Evolutionary conservation across 2,797 vertebrate genomes (phyloP).

Genomic region (Carapus acus): DNA sequence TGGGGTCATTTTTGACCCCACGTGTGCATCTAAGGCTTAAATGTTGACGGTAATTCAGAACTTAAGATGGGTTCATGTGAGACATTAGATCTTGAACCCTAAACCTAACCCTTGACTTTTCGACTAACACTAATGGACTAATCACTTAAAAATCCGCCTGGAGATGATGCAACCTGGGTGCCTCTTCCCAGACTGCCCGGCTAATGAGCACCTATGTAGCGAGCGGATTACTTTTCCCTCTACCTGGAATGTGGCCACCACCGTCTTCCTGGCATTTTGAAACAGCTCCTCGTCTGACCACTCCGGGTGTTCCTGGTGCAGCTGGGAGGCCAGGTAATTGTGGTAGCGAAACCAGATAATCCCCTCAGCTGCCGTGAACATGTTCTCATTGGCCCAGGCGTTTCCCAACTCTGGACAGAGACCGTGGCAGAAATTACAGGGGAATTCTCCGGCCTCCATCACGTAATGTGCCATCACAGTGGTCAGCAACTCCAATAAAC

Average conservation of each 20-base stretch:
- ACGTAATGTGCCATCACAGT: conserved; percentile 4
- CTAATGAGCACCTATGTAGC: conserved; percentile 42
- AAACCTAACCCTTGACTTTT: conserved; percentile 31
- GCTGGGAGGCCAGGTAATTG: conserved; percentile 76
- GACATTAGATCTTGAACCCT: too few relatives aligned
- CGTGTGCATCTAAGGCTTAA: too few relatives aligned
- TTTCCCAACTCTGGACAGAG: conserved; percentile 83
- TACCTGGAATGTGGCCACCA: conserved; percentile 94
- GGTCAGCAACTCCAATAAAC: not conserved
- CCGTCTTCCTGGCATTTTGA: conserved; percentile 85
- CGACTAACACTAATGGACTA: conserved; percentile 39
- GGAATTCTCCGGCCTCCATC: conserved; percentile 28
- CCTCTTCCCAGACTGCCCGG: conserved; percentile 44
- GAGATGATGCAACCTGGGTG: conserved; percentile 43
- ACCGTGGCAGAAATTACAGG: conserved; percentile 29
- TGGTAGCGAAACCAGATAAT: conserved; percentile 96
- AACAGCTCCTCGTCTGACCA: conserved; percentile 93
- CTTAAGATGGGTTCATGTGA: too few relatives aligned
- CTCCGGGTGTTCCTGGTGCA: conserved; percentile 68
- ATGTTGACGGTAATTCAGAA: too few relatives aligned
- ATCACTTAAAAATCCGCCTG: conserved; percentile 43
- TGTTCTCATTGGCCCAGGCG: conserved; percentile 87
- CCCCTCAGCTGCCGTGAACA: conserved; percentile 83
- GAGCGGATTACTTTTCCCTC: conserved; percentile 57
- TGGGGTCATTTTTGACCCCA: too few relatives aligned